phyloP scores from a whole-genome alignment of 2,888 invertebrate species.

The Agrypnus murinus region DNA sequence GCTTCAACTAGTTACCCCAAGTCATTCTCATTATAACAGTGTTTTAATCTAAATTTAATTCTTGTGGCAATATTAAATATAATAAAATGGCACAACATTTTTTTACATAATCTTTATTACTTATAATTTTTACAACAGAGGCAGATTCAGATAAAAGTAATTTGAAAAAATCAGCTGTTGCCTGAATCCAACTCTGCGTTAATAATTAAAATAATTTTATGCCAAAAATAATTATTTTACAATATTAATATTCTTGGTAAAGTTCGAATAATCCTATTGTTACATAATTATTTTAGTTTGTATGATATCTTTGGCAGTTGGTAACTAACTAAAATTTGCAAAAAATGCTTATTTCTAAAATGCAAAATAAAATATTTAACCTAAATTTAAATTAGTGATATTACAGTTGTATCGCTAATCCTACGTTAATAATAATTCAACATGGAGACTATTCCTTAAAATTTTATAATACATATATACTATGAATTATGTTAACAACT shows the following conservation, averaged over 20 bases:
- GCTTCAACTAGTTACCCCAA: no score
- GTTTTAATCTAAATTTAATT: no score
- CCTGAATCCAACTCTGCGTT: constrained; percentile 18
- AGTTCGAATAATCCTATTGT: constrained; percentile 39
- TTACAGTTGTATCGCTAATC: constrained; percentile 15
- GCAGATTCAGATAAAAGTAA: neutral
- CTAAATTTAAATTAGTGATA: constrained; percentile 12
- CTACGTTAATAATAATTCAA: constrained; percentile 45
- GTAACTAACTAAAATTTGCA: constrained; percentile 39
- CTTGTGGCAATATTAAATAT: no score
- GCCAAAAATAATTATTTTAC: constrained; percentile 39
- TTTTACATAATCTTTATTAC: constrained; percentile 17
- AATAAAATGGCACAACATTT: no score
- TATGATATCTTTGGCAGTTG: constrained; percentile 45
- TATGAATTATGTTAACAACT: constrained; percentile 46
- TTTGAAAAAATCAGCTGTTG: neutral
- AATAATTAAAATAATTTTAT: neutral
- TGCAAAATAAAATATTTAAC: constrained; percentile 24
- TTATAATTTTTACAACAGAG: constrained; percentile 7
- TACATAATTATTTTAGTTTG: constrained; percentile 40
- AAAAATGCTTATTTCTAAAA: constrained; percentile 31
- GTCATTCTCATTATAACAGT: no score
- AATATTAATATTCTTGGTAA: constrained; percentile 43
- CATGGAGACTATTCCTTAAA: constrained; percentile 40
- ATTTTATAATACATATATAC: constrained; percentile 15